These are phyloP conservation scores for Clarias pachynema DNA, from an alignment of 2,797 vertebrate species.

Conservation along the genomic window DNA sequence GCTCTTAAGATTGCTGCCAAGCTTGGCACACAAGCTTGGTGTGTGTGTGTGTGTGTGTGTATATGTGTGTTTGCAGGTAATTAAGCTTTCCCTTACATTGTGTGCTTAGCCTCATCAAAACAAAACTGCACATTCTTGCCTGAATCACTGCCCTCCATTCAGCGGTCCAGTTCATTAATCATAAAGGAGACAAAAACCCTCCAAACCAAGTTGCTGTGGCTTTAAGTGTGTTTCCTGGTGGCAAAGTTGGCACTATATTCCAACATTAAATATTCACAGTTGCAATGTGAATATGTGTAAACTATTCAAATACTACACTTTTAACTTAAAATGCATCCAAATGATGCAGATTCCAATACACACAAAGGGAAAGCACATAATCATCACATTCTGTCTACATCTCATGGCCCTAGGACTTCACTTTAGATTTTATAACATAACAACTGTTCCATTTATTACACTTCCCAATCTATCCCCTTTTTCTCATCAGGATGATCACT, in stretches of 20 bases:
- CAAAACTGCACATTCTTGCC: not conserved
- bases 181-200: not conserved
- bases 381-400: not conserved
- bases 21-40: conserved; percentile 10
- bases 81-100: not conserved
- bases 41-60: conserved; percentile 8
- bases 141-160: not conserved
- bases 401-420: not conserved
- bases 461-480: not conserved
- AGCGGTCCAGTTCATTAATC: not conserved
- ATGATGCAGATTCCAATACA: not conserved
- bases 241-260: not conserved
- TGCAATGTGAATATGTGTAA: not conserved
- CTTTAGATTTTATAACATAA: conserved; percentile 1
- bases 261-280: not conserved
- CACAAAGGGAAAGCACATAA: not conserved
- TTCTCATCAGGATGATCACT: not conserved
- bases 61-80: not conserved
- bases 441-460: not conserved
- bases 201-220: not conserved
- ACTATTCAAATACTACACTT: not conserved
- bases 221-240: not conserved
- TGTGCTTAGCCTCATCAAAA: not conserved
- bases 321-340: not conserved
- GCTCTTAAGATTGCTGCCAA: not conserved